Evolutionary conservation across 92 coral and sea anemone genomes (phyloP), one percentile per base, ranked within the genome.

Genomic region (Porites evermanni): DNA sequence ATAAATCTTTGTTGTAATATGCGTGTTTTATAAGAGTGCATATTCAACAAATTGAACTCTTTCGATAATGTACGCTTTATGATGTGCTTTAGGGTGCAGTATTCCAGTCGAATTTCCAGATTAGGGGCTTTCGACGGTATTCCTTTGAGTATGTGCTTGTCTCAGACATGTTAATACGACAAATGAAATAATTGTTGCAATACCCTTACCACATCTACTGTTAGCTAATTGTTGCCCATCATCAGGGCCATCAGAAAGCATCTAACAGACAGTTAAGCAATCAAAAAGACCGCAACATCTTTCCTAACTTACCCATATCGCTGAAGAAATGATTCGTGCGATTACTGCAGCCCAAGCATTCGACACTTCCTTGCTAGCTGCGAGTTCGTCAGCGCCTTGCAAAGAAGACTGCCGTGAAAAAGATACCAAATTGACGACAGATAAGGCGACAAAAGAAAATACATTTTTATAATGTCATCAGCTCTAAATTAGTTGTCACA

Each of bases 231-330:
- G 74, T 18, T 70, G 26, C 10, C 38, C 8, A 44, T 67, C 17
- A 70, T 26, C 18, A 13, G 38, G 6, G 13, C 72, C 7, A 67
- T 9, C 24, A 13, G 17, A 2, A 32, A 17, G n/a, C 26, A 32
- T 71, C 77, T 58, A 17, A 29, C 26, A 9, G 23, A 44, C 59
- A 8, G 59, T 78, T 2, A 58, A 8, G 20, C 56, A 11, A n/a
- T 56, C 20, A 7, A 11, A n/a, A 20, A 54, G 26, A 7, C 19
- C 13, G 13, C 20, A 44, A 70, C n/a, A 24, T 58, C 23, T 6
- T 26, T 70, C 26, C 12, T 0, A 1, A 81, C 86, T 70, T 21
- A 81, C 86, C 86, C 86, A 81, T 81, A 12, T 70, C 38, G 2
- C 32, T n/a, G 58, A 11, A 58, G 16, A 17, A 32, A 14, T 70